These are phyloP conservation scores for Petromus typicus DNA, from an alignment of 2,113 vertebrate genomes.

Conservation along the genomic window DNA sequence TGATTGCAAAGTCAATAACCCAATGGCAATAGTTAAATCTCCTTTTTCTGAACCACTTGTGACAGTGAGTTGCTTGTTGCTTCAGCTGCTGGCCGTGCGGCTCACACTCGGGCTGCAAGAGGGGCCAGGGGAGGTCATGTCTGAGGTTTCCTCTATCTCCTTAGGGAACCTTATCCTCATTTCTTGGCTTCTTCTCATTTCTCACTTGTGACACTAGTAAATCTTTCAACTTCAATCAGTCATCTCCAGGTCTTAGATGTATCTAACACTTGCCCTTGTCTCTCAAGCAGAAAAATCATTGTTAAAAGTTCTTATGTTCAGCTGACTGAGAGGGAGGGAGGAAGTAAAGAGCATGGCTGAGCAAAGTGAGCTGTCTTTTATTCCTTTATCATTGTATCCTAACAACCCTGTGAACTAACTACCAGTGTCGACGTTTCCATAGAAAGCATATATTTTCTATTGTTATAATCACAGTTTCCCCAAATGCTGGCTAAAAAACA, in stretches of 20 bases:
- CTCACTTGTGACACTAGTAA: background rate
- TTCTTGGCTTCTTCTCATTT: background rate
- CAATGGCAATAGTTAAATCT: slow-evolving; percentile 65
- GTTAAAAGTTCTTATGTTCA: background rate
- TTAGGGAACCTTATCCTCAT: background rate
- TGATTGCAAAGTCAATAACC: slow-evolving; percentile 74
- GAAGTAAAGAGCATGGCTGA: background rate
- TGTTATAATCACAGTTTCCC: background rate
- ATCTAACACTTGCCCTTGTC: background rate
- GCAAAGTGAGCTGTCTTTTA: background rate
- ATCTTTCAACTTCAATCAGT: background rate
- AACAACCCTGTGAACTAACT: background rate
- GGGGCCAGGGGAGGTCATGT: background rate
- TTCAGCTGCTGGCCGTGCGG: background rate
- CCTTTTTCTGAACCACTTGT: background rate
- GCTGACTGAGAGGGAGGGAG: background rate
- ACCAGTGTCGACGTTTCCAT: background rate
- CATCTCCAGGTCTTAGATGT: background rate
- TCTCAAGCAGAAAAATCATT: background rate
- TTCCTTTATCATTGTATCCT: background rate
- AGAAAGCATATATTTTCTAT: background rate
- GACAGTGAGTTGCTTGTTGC: background rate
- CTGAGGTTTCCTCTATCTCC: background rate
- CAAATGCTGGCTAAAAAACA: background rate
- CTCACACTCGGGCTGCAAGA: background rate